Conservation (phyloP, 2,888 invertebrate genomes). For the Agrotis ipsilon region DNA sequence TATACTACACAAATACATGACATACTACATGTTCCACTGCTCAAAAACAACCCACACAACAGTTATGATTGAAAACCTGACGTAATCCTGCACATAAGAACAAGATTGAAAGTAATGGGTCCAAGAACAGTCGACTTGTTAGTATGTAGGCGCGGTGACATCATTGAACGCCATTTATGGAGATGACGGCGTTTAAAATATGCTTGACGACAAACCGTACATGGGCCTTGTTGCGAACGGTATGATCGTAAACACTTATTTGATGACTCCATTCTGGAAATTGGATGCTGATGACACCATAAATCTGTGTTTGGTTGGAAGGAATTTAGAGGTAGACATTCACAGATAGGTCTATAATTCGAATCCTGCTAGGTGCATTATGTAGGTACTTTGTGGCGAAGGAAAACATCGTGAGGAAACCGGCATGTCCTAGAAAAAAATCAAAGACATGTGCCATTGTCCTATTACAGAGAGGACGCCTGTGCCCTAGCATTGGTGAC, state of each 20-base stretch:
- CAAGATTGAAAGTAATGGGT: slow-evolving; percentile 63
- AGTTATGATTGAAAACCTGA: slow-evolving; percentile 56
- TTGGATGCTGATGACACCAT: slow-evolving; percentile 9
- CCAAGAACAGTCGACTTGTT: slow-evolving; percentile 61
- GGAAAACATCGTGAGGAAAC: no score
- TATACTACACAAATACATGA: neutral
- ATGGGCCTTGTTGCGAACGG: slow-evolving; percentile 43
- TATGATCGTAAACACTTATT: slow-evolving; percentile 7
- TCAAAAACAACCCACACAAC: slow-evolving; percentile 58
- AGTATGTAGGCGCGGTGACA: slow-evolving; percentile 68
- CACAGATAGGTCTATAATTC: no score
- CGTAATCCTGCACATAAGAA: slow-evolving; percentile 57
- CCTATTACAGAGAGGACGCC: no score
- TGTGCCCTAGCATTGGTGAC: no score
- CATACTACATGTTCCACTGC: neutral
- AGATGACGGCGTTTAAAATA: slow-evolving; percentile 59
- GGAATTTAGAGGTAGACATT: slow-evolving; percentile 3
- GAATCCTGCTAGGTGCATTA: no score
- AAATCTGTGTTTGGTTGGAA: neutral
- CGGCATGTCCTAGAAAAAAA: no score
- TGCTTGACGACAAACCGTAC: slow-evolving; percentile 52
- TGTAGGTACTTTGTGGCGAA: no score
- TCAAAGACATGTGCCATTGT: no score
- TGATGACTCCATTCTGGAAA: slow-evolving; percentile 12
- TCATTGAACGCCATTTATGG: slow-evolving; percentile 68